phyloP scores from a whole-genome alignment of 1,140 invertebrate species.

The Calephelis virginiensis region DNA sequence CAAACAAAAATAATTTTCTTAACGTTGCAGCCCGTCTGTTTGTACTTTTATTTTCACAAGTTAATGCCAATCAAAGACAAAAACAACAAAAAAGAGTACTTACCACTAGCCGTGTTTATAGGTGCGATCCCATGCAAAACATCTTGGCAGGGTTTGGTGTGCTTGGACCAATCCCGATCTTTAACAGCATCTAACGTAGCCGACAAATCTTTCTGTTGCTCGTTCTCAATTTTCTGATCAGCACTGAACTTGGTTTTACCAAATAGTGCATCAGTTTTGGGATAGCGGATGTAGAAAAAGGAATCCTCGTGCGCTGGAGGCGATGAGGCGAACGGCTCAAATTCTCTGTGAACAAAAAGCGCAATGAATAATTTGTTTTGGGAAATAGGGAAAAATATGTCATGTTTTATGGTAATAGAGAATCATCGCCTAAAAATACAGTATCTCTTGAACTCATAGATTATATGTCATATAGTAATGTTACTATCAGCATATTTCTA shows the following conservation, averaged over 20 bases:
- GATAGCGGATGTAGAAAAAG: conserved; percentile 84
- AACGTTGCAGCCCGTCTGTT: too few species aligned
- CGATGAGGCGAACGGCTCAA: conserved; percentile 83
- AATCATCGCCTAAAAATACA: too few species aligned
- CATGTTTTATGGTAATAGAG: too few species aligned
- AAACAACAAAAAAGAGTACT: conserved; percentile 23
- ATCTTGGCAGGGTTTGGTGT: conserved; percentile 83
- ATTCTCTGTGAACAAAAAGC: conserved; percentile 79
- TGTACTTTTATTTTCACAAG: too few species aligned
- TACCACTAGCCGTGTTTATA: conserved; percentile 65
- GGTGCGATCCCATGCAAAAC: conserved; percentile 76
- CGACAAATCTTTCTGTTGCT: conserved; percentile 45
- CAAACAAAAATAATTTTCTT: too few species aligned
- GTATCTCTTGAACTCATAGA: too few species aligned
- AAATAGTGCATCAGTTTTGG: conserved; percentile 64
- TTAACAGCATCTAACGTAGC: conserved; percentile 49
- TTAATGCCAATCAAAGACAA: too few species aligned
- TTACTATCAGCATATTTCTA: too few species aligned
- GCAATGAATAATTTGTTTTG: conserved; percentile 6
- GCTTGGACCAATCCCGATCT: conserved; percentile 81
- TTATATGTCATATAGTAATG: too few species aligned
- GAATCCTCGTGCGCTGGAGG: conserved; percentile 85
- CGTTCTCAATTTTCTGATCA: conserved; percentile 32
- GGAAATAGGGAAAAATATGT: too few species aligned
- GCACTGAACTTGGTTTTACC: conserved; percentile 48